Percentiles rank a stretch among this genome's conserved stretches.
These are phyloP conservation scores for Phanerotoma sp. DNA, from an alignment of 2,888 invertebrate genomes.

Conservation along the genomic window DNA sequence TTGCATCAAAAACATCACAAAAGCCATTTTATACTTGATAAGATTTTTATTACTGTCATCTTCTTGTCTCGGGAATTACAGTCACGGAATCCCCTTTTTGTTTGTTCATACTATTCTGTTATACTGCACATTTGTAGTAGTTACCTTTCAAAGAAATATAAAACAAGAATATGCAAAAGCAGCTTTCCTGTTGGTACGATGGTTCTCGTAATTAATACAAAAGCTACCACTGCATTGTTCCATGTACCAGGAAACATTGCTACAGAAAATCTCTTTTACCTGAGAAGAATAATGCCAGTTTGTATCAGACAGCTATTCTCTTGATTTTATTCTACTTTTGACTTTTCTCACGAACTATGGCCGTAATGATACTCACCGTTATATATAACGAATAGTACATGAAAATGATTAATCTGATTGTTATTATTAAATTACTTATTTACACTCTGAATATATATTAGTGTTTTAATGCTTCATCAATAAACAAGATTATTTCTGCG, in stretches of 20 bases:
- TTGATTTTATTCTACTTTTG: constrained; percentile 8
- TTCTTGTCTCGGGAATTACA: not conserved
- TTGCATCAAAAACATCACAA: not conserved
- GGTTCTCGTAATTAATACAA: constrained; percentile 39
- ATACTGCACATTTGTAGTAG: constrained; percentile 1
- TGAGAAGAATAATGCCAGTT: constrained; percentile 2
- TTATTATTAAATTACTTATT: no score
- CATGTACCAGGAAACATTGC: constrained; percentile 11
- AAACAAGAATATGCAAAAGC: constrained; percentile 42
- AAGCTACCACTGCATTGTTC: constrained; percentile 18
- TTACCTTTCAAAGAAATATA: constrained; percentile 33
- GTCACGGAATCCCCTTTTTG: not conserved
- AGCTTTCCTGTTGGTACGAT: constrained; percentile 35
- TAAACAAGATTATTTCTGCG: no score
- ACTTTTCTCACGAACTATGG: not conserved
- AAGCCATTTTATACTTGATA: not conserved
- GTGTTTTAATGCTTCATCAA: no score
- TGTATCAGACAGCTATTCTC: not conserved
- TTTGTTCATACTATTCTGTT: not conserved
- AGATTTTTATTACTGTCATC: not conserved
- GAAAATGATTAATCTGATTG: no score
- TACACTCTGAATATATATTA: no score
- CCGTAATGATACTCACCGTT: not conserved
- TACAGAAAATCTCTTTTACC: constrained; percentile 18
- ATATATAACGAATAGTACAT: not conserved